Conservation (phyloP, 2,797 vertebrate species). For the Eleutherodactylus coqui region DNA sequence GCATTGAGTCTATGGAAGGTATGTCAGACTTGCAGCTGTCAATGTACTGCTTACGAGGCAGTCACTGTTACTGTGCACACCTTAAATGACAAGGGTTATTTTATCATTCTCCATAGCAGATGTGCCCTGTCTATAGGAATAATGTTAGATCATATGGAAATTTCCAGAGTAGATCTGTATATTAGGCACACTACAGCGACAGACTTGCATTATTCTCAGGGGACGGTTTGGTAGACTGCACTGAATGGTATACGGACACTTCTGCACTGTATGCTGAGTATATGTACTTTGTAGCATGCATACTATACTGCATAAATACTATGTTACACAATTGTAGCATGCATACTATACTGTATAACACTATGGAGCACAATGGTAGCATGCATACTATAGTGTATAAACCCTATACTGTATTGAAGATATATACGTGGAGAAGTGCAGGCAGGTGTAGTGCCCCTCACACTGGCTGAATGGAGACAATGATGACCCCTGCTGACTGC, state of each 20-base stretch:
- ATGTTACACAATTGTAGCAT: not conserved
- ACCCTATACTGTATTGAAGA: too few relatives aligned
- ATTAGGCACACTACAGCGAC: too few relatives aligned
- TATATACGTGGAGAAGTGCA: not conserved
- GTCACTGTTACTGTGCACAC: not conserved
- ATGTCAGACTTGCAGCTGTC: not conserved
- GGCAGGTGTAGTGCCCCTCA: not conserved
- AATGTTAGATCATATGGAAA: not conserved
- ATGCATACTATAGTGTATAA: too few relatives aligned
- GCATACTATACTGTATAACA: not conserved
- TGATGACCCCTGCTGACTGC: constrained; percentile 42
- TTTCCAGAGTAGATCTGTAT: not conserved
- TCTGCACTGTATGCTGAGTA: not conserved
- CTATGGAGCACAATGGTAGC: too few relatives aligned
- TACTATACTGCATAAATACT: not conserved
- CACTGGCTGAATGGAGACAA: not conserved
- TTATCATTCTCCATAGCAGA: not conserved
- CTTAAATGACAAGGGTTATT: not conserved
- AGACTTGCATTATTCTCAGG: too few relatives aligned
- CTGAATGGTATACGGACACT: not conserved
- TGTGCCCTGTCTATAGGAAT: not conserved
- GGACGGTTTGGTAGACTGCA: too few relatives aligned
- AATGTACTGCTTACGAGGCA: too few relatives aligned
- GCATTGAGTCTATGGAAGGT: not conserved
- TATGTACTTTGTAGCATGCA: not conserved